phyloP scores from a whole-genome alignment of 2,888 invertebrate species.

The Acronicta alni region DNA sequence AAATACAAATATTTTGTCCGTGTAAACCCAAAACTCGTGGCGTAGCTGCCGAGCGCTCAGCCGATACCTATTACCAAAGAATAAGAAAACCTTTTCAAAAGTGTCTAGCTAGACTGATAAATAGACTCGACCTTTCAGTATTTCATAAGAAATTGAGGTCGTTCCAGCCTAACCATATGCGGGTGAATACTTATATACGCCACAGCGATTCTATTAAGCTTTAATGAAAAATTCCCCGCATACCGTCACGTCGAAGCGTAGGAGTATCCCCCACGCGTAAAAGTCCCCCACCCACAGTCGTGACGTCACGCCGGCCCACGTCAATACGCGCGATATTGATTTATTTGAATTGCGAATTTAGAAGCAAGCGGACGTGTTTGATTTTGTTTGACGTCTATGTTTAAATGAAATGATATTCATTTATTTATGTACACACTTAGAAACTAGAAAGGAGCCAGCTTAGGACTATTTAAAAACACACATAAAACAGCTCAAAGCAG shows the following conservation, averaged over 20 bases:
- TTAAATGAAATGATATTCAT: too few relatives aligned
- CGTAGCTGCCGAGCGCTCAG: too few relatives aligned
- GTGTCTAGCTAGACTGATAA: not conserved
- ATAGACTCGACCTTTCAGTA: not conserved
- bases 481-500: too few relatives aligned
- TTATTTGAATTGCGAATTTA: not conserved
- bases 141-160: conserved; percentile 8
- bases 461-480: too few relatives aligned
- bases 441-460: too few relatives aligned
- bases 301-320: conserved; percentile 30
- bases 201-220: conserved; percentile 9
- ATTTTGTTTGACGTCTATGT: not conserved
- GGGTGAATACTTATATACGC: not conserved
- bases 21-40: too few relatives aligned
- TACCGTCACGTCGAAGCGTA: conserved; percentile 15
- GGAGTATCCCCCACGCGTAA: too few relatives aligned
- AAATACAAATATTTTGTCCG: too few relatives aligned
- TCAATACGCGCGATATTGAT: conserved; percentile 30
- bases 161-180: not conserved
- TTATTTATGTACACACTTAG: too few relatives aligned
- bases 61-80: too few relatives aligned
- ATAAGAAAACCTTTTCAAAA: not conserved
- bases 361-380: not conserved
- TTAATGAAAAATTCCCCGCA: conserved; percentile 45
- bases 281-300: conserved; percentile 1